Base-by-base conservation (phyloP, 2,797 vertebrate genomes). In the Hylomyscus alleni region DNA sequence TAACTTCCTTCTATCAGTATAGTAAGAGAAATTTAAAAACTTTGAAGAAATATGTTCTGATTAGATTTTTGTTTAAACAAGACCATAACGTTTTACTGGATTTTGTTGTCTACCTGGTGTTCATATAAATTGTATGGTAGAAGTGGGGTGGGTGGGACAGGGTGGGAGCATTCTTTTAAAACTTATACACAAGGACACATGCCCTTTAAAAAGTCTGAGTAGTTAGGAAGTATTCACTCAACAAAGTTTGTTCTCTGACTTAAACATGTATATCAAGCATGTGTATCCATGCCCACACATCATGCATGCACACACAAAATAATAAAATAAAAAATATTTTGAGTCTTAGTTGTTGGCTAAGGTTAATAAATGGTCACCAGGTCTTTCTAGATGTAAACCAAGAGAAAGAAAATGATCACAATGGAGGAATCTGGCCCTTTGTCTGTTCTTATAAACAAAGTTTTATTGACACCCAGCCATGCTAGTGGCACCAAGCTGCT, bases 371-470 rank as follows among this genome's bases (percentile, higher is more conserved):
- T 65, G 24, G 22, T 75, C 77, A 31, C 56, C 44, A 56, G 62
- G 34, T 11, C 4, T 89, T 91, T 47, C 62, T 47, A 40, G 9
- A 3, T 73, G 9, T n/a, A 40, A 88, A 60, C 31, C 73, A 88
- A 40, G 1, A 10, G 15, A 54, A 69, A 65, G 85, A 88, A 86
- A 92, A 73, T 31, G 26, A 31, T 5, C 4, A 15, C 62, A 1
- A 0, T 0, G 17, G 19, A 19, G 20, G 9, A 31, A 29, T 26
- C 52, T 2, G 17, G n/a, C 58, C 69, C 44, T 1, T 50, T 4
- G 0, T 47, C 89, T 81, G n/a, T 24, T 58, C n/a, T 94, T 94
- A 1, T 58, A 54, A 95, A 92, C 96, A 85, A 94, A 96, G 88
- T 26, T 93, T 96, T 95, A 82, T 93, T 67, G 65, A 76, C 69